These are phyloP conservation scores for Plutomurus gul DNA, from an alignment of 1,140 invertebrate genomes.

Conservation along the genomic window DNA sequence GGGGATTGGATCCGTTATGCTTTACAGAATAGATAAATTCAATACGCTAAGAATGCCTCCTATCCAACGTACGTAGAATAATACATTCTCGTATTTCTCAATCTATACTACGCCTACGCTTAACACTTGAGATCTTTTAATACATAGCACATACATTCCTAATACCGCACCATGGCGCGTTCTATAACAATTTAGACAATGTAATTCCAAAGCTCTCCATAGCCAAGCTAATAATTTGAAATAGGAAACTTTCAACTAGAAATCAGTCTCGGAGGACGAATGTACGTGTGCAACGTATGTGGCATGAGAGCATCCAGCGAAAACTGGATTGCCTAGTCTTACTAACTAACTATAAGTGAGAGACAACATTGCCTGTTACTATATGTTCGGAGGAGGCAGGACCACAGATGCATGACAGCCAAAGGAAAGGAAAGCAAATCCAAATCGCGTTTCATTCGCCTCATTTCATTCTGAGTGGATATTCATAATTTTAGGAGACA, in stretches of 20 bases:
- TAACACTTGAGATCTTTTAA: too few relatives aligned
- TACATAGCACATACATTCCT: too few relatives aligned
- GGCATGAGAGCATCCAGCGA: too few relatives aligned
- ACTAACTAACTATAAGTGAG: not conserved
- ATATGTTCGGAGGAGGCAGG: not conserved
- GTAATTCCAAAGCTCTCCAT: not conserved
- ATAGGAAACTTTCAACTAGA: conserved; percentile 3
- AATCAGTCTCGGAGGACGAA: not conserved
- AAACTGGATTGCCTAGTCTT: too few relatives aligned
- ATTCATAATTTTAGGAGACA: conserved; percentile 28
- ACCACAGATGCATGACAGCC: conserved; percentile 16
- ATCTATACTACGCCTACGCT: too few relatives aligned
- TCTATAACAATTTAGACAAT: too few relatives aligned
- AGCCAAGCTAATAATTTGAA: conserved; percentile 14
- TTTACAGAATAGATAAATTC: too few relatives aligned
- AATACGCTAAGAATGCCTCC: too few relatives aligned
- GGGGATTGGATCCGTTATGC: not conserved
- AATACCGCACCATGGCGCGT: too few relatives aligned
- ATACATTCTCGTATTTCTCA: too few relatives aligned
- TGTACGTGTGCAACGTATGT: not conserved
- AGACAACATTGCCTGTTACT: not conserved
- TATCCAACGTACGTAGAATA: too few relatives aligned
- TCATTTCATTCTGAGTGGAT: conserved; percentile 26
- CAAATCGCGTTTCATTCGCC: conserved; percentile 19
- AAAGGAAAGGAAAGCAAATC: not conserved